phyloP scores from a whole-genome alignment of 2,888 invertebrate species.

The Leptodirus hochenwartii region DNA sequence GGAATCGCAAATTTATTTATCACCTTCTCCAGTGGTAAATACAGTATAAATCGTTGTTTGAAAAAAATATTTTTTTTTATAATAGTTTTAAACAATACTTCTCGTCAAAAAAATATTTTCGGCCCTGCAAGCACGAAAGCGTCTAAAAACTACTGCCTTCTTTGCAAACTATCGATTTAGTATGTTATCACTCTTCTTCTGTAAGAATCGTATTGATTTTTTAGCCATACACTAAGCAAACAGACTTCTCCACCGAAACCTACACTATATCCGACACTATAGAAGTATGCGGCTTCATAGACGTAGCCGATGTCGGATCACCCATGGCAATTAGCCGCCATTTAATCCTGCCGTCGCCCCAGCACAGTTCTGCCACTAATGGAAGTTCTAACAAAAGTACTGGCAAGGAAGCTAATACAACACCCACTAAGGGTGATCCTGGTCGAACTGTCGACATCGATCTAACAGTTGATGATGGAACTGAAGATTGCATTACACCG shows the following conservation, averaged over 20 bases:
- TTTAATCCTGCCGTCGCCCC: slow-evolving; percentile 59
- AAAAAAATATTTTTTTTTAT: slow-evolving; percentile 2
- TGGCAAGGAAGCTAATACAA: slow-evolving; percentile 25
- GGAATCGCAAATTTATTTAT: slow-evolving; percentile 50
- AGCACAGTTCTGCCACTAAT: slow-evolving; percentile 21
- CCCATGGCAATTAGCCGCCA: slow-evolving; percentile 85
- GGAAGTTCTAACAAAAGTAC: slow-evolving; percentile 24
- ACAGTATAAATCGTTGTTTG: slow-evolving; percentile 1
- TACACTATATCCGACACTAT: slow-evolving; percentile 52
- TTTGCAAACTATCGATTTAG: no score
- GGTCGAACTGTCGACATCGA: slow-evolving; percentile 22
- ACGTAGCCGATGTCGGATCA: slow-evolving; percentile 75
- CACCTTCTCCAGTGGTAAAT: slow-evolving; percentile 51
- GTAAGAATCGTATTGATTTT: no score
- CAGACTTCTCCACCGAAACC: slow-evolving; percentile 43
- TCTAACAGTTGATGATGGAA: slow-evolving; percentile 34
- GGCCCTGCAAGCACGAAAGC: no score
- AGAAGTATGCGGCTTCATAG: slow-evolving; percentile 74
- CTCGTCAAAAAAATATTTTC: not conserved
- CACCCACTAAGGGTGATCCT: slow-evolving; percentile 11
- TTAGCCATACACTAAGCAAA: slow-evolving; percentile 30
- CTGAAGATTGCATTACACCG: slow-evolving; percentile 61
- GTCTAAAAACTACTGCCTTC: no score
- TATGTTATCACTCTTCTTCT: no score
- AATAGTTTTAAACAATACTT: not conserved